phyloP scores from a whole-genome alignment of 2,113 vertebrate genomes.

The Calidris pygmaea region DNA sequence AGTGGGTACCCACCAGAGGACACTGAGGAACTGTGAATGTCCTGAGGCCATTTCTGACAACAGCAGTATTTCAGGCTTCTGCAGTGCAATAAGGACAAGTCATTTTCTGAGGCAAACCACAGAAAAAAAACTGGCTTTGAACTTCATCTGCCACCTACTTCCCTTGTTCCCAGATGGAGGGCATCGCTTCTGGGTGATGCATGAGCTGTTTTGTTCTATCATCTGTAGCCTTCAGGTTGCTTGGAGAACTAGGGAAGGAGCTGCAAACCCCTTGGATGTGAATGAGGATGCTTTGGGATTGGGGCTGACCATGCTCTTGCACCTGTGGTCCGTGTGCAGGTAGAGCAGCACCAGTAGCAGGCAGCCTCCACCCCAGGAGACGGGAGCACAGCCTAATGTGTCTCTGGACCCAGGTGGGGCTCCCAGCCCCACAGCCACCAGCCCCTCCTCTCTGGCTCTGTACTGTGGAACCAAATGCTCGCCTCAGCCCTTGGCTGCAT shows the following conservation, averaged over 20 bases:
- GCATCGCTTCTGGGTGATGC: fast-evolving
- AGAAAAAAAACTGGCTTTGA: not conserved
- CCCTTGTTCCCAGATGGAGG: not conserved
- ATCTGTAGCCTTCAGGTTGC: not conserved
- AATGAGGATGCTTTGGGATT: not conserved
- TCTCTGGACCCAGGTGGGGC: not conserved
- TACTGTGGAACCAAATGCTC: not conserved
- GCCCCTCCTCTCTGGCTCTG: not conserved
- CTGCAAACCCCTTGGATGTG: not conserved
- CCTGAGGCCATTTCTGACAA: not conserved
- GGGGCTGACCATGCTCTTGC: fast-evolving
- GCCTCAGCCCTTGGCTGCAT: not conserved
- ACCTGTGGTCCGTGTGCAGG: fast-evolving
- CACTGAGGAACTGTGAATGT: not conserved
- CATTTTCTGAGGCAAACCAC: not conserved
- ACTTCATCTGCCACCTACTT: not conserved
- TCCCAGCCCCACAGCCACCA: not conserved
- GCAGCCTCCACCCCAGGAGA: not conserved
- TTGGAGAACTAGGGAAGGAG: not conserved
- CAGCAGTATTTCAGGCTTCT: not conserved
- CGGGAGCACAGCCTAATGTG: not conserved
- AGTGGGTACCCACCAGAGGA: not conserved
- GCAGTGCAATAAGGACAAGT: not conserved
- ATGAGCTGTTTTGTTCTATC: not conserved
- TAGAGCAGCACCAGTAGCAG: fast-evolving